Evolutionary conservation across 1,140 invertebrate species (phyloP).

Genomic region (Bacillus rossius): DNA sequence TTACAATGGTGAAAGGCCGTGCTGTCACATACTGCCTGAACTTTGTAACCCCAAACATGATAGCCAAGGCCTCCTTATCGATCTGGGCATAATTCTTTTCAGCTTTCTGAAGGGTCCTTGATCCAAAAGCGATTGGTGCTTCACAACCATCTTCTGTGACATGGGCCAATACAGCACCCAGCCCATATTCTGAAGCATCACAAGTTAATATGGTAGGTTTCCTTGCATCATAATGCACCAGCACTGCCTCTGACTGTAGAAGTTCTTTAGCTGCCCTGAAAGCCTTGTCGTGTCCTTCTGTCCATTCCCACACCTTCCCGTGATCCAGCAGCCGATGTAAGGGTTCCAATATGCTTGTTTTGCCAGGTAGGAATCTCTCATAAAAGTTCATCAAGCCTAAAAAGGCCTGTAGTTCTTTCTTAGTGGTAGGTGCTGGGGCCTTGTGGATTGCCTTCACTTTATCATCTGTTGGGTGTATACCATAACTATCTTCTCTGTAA

Average conservation of each 20-base stretch:
- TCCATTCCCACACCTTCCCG: too few species aligned
- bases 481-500: too few species aligned
- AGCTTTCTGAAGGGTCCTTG: conserved; percentile 35
- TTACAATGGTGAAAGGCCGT: conserved; percentile 42
- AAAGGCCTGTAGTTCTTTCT: too few species aligned
- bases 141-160: conserved; percentile 32
- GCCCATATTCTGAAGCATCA: conserved; percentile 44
- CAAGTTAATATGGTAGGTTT: conserved; percentile 38
- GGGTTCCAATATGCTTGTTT: too few species aligned
- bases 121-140: conserved; percentile 42
- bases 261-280: too few species aligned
- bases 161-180: conserved; percentile 45
- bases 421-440: too few species aligned
- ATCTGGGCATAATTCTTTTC: conserved; percentile 43
- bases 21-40: conserved; percentile 47
- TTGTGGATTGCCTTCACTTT: too few species aligned
- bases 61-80: conserved; percentile 42
- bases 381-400: too few species aligned
- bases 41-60: conserved; percentile 39
- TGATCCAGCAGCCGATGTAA: too few species aligned
- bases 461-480: too few species aligned
- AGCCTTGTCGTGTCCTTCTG: too few species aligned
- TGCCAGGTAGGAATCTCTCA: too few species aligned
- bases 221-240: conserved; percentile 39
- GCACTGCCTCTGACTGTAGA: conserved; percentile 7